These are phyloP conservation scores for Microcebus tavaratra DNA, from an alignment of 2,113 vertebrate genomes.

Conservation along the genomic window DNA sequence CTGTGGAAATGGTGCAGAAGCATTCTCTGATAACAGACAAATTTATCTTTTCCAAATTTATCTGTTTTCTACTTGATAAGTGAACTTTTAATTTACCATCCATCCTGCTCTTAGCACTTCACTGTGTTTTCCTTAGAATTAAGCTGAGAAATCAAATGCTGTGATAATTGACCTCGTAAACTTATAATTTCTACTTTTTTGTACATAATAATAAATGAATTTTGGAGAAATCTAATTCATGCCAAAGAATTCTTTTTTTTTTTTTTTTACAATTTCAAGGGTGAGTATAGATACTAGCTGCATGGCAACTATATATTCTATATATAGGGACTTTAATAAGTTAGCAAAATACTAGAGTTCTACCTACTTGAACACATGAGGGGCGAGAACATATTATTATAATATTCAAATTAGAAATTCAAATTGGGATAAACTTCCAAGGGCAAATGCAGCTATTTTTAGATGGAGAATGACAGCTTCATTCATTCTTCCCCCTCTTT, in stretches of 20 bases:
- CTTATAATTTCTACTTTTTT: background rate
- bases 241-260: constrained; percentile 43
- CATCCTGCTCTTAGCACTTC: background rate
- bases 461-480: background rate
- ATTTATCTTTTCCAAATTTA: background rate
- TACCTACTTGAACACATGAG: background rate
- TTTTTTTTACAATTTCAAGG: background rate
- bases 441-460: background rate
- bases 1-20: background rate
- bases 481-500: background rate
- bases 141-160: background rate
- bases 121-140: background rate
- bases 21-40: background rate
- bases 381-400: background rate
- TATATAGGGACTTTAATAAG: background rate
- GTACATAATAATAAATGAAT: background rate
- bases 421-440: background rate
- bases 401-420: background rate
- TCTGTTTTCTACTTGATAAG: background rate
- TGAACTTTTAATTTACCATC: background rate
- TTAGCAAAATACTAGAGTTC: background rate
- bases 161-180: background rate
- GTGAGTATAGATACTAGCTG: background rate
- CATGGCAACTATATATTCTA: background rate
- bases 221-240: background rate